Evolutionary conservation across 2,113 vertebrate genomes (phyloP).

Genomic region (Planiliza haematocheilus): DNA sequence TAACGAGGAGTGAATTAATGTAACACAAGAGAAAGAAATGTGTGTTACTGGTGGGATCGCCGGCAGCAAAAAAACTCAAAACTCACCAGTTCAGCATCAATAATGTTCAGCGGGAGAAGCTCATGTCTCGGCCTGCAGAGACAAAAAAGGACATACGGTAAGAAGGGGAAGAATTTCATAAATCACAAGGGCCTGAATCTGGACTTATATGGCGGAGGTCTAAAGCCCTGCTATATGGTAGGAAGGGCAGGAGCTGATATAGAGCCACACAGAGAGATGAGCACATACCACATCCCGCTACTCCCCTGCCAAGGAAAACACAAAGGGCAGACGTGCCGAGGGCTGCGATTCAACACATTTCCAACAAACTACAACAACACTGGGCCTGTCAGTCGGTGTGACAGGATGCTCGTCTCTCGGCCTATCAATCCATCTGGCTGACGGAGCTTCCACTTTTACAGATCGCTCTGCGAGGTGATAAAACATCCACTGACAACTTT

Average conservation of each 20-base stretch:
- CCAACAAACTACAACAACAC: constrained; percentile 25
- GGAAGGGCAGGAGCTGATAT: constrained; percentile 14
- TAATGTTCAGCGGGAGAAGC: constrained; percentile 64
- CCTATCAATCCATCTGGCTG: constrained; percentile 35
- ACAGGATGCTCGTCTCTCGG: constrained; percentile 22
- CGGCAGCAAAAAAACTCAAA: constrained; percentile 4
- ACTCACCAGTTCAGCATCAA: constrained; percentile 84
- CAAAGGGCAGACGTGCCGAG: constrained; percentile 18
- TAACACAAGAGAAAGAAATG: not conserved
- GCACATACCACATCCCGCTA: constrained; percentile 15
- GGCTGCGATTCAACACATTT: constrained; percentile 49
- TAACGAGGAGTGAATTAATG: constrained; percentile 22
- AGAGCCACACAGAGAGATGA: constrained; percentile 20
- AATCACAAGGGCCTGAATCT: constrained; percentile 42
- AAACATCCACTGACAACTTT: constrained; percentile 41
- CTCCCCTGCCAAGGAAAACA: constrained; percentile 54
- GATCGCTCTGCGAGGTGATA: constrained; percentile 11
- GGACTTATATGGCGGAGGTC: constrained; percentile 70
- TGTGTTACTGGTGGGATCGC: constrained; percentile 2
- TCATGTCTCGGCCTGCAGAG: constrained; percentile 78
- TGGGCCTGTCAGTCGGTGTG: constrained; percentile 4
- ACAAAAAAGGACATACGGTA: constrained; percentile 70
- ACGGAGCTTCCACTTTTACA: constrained; percentile 20
- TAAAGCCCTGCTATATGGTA: constrained; percentile 18
- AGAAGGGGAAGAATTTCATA: constrained; percentile 61